Evolutionary conservation across 2,797 vertebrate species (phyloP).

Genomic region (Lepus townsendii): DNA sequence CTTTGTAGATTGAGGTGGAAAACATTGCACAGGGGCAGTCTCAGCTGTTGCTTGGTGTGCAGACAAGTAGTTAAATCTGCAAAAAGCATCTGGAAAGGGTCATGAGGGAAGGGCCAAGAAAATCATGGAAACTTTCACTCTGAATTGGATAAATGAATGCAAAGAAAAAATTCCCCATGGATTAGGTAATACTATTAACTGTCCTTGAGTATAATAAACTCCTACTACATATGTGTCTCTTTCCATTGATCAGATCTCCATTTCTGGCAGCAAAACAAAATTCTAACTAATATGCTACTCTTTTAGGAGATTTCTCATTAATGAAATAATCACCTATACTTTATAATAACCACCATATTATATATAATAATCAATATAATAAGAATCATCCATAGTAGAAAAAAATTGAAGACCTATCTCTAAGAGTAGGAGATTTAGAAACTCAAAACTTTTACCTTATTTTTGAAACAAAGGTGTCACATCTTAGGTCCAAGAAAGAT

Average conservation of each 20-base stretch:
- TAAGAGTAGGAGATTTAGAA: background rate
- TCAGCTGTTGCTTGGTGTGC: background rate
- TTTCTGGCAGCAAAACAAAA: background rate
- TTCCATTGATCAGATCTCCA: background rate
- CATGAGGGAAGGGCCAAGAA: background rate
- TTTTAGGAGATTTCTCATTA: background rate
- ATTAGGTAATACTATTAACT: background rate
- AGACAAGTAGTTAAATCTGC: background rate
- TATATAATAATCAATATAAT: no score
- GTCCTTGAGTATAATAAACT: background rate
- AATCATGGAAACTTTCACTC: background rate
- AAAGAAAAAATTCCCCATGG: background rate
- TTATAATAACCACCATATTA: no score
- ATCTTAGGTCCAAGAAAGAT: background rate
- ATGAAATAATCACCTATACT: background rate
- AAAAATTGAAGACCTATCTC: background rate
- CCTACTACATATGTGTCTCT: background rate
- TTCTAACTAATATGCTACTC: background rate
- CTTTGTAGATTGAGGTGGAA: slow-evolving; percentile 22
- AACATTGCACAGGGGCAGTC: background rate
- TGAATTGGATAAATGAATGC: background rate
- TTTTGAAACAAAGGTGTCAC: background rate
- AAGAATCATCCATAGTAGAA: background rate
- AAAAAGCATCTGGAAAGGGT: background rate
- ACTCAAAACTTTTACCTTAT: background rate